Evolutionary conservation across 2,797 vertebrate species (phyloP), one percentile per base, ranked within the genome.

Genomic region (Sebastes iracundus): DNA sequence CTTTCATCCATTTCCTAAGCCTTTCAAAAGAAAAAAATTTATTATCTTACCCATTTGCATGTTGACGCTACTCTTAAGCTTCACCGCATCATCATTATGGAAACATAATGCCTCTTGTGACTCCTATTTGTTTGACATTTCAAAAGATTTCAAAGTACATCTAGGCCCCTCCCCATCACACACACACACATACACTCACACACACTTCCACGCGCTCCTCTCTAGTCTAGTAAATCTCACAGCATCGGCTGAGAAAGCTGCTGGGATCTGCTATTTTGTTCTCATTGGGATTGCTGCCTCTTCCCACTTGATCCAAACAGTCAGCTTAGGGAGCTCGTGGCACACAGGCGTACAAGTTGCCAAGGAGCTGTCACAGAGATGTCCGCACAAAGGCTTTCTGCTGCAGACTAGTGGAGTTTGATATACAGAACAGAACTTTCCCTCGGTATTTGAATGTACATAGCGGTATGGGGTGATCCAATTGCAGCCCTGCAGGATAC

Each of bases 231-330:
- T 93, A 95, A 95, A 94, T 95, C 93, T 95, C 90, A 87, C 63
- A 88, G 90, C 92, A 94, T 93, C 81, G 82, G 68, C 87, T 87
- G 72, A 87, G 92, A 96, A 94, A 93, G 93, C 93, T 94, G 90
- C 90, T 90, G 90, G 92, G 92, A 94, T 95, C 93, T 95, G 89
- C 90, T 94, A 90, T 95, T 95, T 92, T 93, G 93, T 93, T 94
- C 93, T 95, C 92, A 89, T 95, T 91, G 93, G 92, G 93, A 95
- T 91, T 90, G 92, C 88, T 91, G 87, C 93, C 90, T 94, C 93
- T 92, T 94, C 92, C 93, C 89, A 90, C 93, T 94, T 91, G 93
- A 95, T 95, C 90, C 92, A 95, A 94, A 94, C 86, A 94, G 91
- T 94, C 94, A 95, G 91, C 93, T 94, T 91, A 93, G 93, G 92